Evolutionary conservation across 2,797 vertebrate genomes (phyloP).

Genomic region (Poecilia gillii): DNA sequence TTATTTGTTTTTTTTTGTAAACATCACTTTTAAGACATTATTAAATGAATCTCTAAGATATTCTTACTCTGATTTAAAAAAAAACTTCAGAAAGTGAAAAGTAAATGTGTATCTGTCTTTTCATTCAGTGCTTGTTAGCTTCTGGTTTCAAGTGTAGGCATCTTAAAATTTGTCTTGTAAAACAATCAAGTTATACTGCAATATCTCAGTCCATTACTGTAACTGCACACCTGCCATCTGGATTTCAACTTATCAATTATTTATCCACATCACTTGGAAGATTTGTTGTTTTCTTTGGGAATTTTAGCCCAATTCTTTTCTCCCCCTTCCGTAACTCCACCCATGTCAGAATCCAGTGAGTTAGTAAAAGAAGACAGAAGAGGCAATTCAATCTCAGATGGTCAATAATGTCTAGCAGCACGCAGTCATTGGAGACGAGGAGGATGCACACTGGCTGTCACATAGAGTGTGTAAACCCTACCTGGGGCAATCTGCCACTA

Average conservation of each 20-base stretch:
- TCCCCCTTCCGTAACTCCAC: conserved; percentile 83
- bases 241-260: conserved; percentile 2
- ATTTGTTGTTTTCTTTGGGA: conserved; percentile 6
- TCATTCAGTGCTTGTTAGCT: background rate
- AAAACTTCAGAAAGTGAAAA: background rate
- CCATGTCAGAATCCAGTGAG: conserved; percentile 84
- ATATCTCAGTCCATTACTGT: background rate
- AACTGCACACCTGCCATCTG: background rate
- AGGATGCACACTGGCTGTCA: conserved; percentile 84
- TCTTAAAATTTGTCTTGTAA: background rate
- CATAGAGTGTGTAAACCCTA: conserved; percentile 83
- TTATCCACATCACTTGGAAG: conserved; percentile 12
- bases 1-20: too few relatives aligned
- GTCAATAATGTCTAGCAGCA: conserved; percentile 84
- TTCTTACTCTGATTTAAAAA: background rate
- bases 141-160: background rate
- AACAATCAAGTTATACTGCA: background rate
- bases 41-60: too few relatives aligned
- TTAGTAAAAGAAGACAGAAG: conserved; percentile 85
- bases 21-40: too few relatives aligned
- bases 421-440: conserved; percentile 83
- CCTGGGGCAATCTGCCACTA: conserved; percentile 99
- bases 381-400: conserved; percentile 85
- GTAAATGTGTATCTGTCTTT: background rate
- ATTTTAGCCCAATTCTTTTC: conserved; percentile 56